Evolutionary conservation across 2,113 vertebrate genomes (phyloP), one percentile per base, ranked within the genome.

Genomic region (Thalassoma bifasciatum): DNA sequence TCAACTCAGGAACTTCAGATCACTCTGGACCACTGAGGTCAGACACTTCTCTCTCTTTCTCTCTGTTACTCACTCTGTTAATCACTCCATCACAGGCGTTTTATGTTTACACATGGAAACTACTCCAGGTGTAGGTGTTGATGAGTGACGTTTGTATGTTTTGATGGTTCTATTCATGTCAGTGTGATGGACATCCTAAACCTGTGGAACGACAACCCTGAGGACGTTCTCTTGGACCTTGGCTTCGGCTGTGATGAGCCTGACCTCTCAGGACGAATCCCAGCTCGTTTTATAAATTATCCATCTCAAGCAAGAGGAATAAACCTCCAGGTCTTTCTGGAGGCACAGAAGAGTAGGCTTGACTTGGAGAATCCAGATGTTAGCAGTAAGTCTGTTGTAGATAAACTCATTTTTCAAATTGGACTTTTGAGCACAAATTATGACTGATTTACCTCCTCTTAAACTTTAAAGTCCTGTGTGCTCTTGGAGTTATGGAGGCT

Each of bases 171-270:
- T 72, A 13, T 40, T 51, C 3, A 49, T 30, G 74, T 5, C 77
- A 97, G 96, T 69, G 84, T 95, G 75, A 92, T 95, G 86, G 96
- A 97, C 73, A 93, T 95, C 73, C 91, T 96, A 60, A 73, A 85
- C 8, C 83, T 96, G 59, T 94, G 94, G 91, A 93, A 95, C 51
- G 93, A 94, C 19, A 96, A 99, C 85, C 96, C 96, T 0, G 95
- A 96, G 80, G 96, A 97, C 79, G 66, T 98, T 74, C 94, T 98
- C n/a, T 84, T 98, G 72, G 94, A 97, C 75, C 88, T 99, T 86
- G 97, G 96, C 2, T 98, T 99, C 77, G 97, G 96, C 23, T 86
- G 82, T 58, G 95, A 98, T 16, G 96, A 97, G 75, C 94, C 95
- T 0, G 95, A 97, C 63, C 93, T 96, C 68, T 93, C 91, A 14